Base-by-base conservation (phyloP, 1,140 invertebrate genomes). In the Drosophila chauvacae region DNA sequence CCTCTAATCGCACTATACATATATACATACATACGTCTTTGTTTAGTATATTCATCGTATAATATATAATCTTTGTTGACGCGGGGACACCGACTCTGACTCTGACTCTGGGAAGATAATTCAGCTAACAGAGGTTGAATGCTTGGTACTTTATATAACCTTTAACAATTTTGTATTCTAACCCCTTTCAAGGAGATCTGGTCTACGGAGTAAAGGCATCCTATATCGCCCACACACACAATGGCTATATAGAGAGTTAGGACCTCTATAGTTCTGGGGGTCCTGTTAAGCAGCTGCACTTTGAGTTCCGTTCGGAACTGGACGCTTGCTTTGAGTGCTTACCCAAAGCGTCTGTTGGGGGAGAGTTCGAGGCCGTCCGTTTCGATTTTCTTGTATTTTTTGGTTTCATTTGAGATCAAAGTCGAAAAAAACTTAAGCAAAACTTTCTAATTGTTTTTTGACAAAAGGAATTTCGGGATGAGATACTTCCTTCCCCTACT, bases 131-230 rank as follows among this genome's bases (percentile, higher is more conserved):
- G 53, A 55, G 74, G 50, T 65, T 74, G 72, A 61, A 73, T 72
- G 76, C 73, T 72, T 61, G 10, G 65, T 70, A 71, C 30, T 71
- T 58, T 10, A 58, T 23, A 70, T 77, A 86, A 87, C 72, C 56
- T 51, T 88, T 82, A 87, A 87, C 84, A 87, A 87, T 59, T 59
- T 74, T 77, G 42, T 68, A 57, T 50, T 51, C 61, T 56, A 50
- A 20, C 28, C 30, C 5, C 20, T 30, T 48, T 37, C 2, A 13
- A 28, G 39, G 39, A 26, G 48, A 47, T 56, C 69, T 74, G 71
- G 35, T 74, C 58, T 73, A 73, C 9, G 23, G 45, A 23, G 41
- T 70, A 61, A 57, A 74, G 70, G 69, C 76, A 70, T 68, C 53
- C 68, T 71, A 57, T 77, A 63, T 72, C 61, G 68, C 77, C 59